Evolutionary conservation across 2,797 vertebrate species (phyloP).

Genomic region (Pantherophis vulpinus): DNA sequence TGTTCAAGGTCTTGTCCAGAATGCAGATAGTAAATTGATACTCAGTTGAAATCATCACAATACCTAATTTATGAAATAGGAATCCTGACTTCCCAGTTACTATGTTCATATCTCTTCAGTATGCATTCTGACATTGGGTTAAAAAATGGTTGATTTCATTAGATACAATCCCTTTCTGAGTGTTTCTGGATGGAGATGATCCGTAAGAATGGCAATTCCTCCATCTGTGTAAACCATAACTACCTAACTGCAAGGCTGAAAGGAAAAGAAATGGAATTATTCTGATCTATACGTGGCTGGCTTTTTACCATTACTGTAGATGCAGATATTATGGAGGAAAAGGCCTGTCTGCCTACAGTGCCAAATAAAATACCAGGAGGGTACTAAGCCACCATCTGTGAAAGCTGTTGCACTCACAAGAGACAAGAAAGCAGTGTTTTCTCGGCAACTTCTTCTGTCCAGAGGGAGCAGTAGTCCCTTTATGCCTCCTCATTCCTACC

Average conservation of each 20-base stretch:
- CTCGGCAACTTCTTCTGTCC: conserved; percentile 8
- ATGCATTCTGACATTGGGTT: background rate
- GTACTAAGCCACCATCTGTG: background rate
- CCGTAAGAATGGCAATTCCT: background rate
- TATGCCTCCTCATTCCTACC: background rate
- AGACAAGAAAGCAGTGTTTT: conserved; percentile 20
- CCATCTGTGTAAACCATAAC: background rate
- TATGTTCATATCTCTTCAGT: background rate
- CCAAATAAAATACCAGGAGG: background rate
- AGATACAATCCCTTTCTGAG: background rate
- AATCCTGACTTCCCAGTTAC: background rate
- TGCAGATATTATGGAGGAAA: background rate
- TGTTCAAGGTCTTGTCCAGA: background rate
- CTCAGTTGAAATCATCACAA: background rate
- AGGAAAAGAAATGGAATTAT: background rate
- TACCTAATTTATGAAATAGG: background rate
- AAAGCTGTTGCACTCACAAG: background rate
- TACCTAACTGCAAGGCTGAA: background rate
- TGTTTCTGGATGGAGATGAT: background rate
- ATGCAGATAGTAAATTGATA: background rate
- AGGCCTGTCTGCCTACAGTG: background rate
- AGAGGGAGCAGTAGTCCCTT: background rate
- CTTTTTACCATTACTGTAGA: background rate
- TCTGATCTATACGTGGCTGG: background rate
- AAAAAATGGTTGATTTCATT: background rate